These are phyloP conservation scores for Pinctada fucata DNA, from an alignment of 2,888 invertebrate species.

Conservation along the genomic window DNA sequence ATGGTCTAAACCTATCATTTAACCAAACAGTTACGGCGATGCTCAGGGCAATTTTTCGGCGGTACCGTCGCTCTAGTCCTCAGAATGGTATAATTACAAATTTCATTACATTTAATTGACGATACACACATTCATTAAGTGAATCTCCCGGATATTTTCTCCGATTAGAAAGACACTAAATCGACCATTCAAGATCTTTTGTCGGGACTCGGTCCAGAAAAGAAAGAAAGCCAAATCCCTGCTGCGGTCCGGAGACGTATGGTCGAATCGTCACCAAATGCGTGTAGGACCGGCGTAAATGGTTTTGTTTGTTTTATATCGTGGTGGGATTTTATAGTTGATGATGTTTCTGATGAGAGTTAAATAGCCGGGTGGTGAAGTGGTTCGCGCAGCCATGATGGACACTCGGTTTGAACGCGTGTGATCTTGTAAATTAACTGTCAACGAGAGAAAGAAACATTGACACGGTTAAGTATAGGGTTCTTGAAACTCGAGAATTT, in stretches of 20 bases:
- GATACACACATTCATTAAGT: conserved; percentile 49
- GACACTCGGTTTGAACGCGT: conserved; percentile 21
- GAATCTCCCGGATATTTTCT: conserved; percentile 40
- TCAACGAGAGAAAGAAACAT: conserved; percentile 36
- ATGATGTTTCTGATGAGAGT: conserved; percentile 31
- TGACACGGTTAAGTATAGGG: conserved; percentile 38
- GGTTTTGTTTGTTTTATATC: conserved; percentile 13
- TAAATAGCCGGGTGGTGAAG: conserved; percentile 14
- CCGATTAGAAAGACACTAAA: conserved; percentile 36
- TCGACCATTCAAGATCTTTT: conserved; percentile 25
- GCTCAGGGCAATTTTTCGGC: conserved; percentile 42
- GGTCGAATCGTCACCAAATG: conserved; percentile 24
- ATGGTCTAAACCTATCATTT: conserved; percentile 46
- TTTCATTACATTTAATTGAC: conserved; percentile 58
- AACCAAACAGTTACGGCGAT: conserved; percentile 46
- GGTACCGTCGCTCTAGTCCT: conserved; percentile 48
- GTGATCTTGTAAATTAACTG: conserved; percentile 44
- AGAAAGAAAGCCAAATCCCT: background rate
- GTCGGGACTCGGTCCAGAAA: background rate
- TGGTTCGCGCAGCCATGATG: conserved; percentile 13
- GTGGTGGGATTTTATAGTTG: conserved; percentile 13
- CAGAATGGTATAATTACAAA: conserved; percentile 55
- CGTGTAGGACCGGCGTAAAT: background rate
- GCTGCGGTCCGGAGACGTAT: conserved; percentile 13
- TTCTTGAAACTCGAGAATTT: background rate